Base-by-base conservation (phyloP, 2,113 vertebrate species). In the Brachionichthys hirsutus region DNA sequence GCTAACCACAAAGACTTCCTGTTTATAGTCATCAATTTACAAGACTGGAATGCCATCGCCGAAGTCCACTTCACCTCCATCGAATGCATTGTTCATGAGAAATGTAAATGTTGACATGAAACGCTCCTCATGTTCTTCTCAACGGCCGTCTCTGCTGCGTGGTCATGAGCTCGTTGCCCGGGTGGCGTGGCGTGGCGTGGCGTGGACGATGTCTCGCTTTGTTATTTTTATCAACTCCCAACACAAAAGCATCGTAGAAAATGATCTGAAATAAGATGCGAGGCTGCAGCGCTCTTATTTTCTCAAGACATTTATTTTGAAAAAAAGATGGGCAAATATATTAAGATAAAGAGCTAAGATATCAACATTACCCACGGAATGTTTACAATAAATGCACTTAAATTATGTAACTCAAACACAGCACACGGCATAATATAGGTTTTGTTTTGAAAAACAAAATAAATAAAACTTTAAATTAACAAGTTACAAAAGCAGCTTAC, bases 391-490 rank as follows among this genome's bases (percentile, higher is more conserved):
- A 88, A 87, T 81, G 77, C 70, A 81, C 61, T 90, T 91, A 92
- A 90, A 88, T 92, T 89, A 92, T 76, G 76, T 81, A 17, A 62
- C 85, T 84, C 61, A 75, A 63, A 65, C 54, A 77, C 50, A 77
- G 62, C 60, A 85, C 83, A 82, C 62, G 81, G 76, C 83, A 85
- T 70, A 80, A 87, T 83, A 89, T 70, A 87, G 47, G 67, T 77
- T 87, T 80, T 40, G 65, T 75, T 83, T 83, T 57, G 14, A 88
- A 76, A 82, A 87, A 82, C 42, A 51, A 88, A 90, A 92, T 91
- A 92, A 92, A 92, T 92, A 90, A 43, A 70, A 84, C 73, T 76
- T 92, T 92, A 90, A 92, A 80, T 92, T 91, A 90, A 90, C 82
- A 87, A 88, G 75, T n/a, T 78, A 73, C 44, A 77, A 68, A 78